These are phyloP conservation scores for Sebastes minor DNA, from an alignment of 2,797 vertebrate species.

Conservation along the genomic window DNA sequence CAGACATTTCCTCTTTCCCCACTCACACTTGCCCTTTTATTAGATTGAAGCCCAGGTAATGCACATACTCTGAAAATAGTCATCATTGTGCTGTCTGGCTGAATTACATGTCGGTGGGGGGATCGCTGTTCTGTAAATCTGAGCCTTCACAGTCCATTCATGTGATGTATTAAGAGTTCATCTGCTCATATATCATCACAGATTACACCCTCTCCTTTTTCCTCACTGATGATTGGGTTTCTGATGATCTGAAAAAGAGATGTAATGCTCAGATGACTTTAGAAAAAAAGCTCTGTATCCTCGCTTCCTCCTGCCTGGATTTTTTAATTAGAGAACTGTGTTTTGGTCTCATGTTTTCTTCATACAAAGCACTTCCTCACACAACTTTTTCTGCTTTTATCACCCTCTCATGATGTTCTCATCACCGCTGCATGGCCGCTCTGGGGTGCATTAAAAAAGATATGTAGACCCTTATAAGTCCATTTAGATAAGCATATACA, in stretches of 20 bases:
- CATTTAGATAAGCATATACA: slow-evolving; percentile 30
- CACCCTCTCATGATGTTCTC: slow-evolving; percentile 55
- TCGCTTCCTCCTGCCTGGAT: slow-evolving; percentile 9
- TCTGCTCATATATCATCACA: slow-evolving; percentile 63
- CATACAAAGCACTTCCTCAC: slow-evolving; percentile 41
- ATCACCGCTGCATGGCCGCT: slow-evolving; percentile 56
- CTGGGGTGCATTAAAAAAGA: slow-evolving; percentile 44
- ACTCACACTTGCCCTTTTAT: slow-evolving; percentile 74
- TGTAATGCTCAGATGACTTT: slow-evolving; percentile 23
- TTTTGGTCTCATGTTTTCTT: slow-evolving; percentile 46
- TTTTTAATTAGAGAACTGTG: slow-evolving; percentile 47
- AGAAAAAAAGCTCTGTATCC: neutral
- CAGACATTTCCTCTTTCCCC: slow-evolving; percentile 72
- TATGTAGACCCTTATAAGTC: slow-evolving; percentile 23
- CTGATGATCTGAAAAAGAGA: slow-evolving; percentile 37
- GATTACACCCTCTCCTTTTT: slow-evolving; percentile 30
- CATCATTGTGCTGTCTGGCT: slow-evolving; percentile 60
- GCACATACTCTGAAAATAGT: slow-evolving; percentile 69
- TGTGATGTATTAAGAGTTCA: slow-evolving; percentile 69
- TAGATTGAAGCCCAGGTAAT: slow-evolving; percentile 71
- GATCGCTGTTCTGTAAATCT: slow-evolving; percentile 51
- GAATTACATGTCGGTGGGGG: slow-evolving; percentile 56
- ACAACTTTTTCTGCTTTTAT: slow-evolving; percentile 40
- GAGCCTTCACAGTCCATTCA: slow-evolving; percentile 63
- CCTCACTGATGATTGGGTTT: slow-evolving; percentile 48